Conservation (phyloP, 2,888 invertebrate species). For the Agriotes lineatus region DNA sequence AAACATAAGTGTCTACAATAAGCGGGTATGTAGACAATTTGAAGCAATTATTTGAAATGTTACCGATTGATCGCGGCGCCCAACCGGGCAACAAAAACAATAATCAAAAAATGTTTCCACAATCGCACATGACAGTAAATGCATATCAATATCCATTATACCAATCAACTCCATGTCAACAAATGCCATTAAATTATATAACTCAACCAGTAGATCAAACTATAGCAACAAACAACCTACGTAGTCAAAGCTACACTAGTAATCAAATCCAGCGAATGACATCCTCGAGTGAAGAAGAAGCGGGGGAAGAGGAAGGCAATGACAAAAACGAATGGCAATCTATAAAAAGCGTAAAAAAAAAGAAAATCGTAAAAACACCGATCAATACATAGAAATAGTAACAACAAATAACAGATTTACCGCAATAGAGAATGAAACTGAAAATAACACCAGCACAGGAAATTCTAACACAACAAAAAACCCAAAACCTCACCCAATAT, state of each 20-base stretch:
- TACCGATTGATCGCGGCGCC: not conserved
- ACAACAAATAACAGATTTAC: conserved; percentile 12
- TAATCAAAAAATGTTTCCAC: not conserved
- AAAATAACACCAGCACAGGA: conserved; percentile 9
- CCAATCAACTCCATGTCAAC: not conserved
- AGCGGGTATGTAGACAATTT: not conserved
- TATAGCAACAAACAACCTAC: conserved; percentile 2
- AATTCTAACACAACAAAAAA: conserved; percentile 20
- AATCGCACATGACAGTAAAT: not conserved
- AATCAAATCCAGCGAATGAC: conserved; percentile 6
- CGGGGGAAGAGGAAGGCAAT: not conserved
- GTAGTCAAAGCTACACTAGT: conserved; percentile 1
- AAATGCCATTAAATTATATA: not conserved
- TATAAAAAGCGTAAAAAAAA: not conserved
- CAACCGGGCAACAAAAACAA: not conserved
- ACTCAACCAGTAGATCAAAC: not conserved
- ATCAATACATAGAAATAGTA: not conserved
- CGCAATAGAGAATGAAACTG: conserved; percentile 1
- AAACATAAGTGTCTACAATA: not conserved
- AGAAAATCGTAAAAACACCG: not conserved
- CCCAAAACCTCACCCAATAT: conserved; percentile 33
- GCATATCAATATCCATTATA: not conserved
- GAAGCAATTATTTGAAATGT: not conserved
- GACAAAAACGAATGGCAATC: too few relatives aligned
- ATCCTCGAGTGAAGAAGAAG: conserved; percentile 2